phyloP scores from a whole-genome alignment of 2,797 vertebrate genomes.

The Syndactyla subalaris region DNA sequence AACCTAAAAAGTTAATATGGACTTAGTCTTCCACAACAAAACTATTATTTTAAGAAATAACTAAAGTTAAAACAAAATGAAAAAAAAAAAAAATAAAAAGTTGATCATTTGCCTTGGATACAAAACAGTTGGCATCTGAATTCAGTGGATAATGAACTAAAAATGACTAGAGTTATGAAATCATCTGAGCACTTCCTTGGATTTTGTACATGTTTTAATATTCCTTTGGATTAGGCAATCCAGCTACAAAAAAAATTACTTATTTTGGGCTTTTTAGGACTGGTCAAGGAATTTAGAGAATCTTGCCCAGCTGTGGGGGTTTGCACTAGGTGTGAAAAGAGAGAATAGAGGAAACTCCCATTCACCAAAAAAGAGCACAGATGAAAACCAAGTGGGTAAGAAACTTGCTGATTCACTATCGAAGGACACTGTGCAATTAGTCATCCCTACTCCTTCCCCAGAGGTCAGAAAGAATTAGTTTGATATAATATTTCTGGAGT shows the following conservation, averaged over 20 bases:
- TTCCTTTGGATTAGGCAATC: not conserved
- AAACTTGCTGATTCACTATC: constrained; percentile 45
- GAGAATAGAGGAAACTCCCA: constrained; percentile 57
- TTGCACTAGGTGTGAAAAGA: constrained; percentile 53
- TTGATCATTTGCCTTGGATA: not conserved
- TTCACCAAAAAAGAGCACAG: not conserved
- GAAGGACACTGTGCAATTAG: not conserved
- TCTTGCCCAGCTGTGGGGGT: not conserved
- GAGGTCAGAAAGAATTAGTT: constrained; percentile 29
- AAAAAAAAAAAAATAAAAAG: not conserved
- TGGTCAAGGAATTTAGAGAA: not conserved
- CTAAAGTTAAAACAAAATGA: not conserved
- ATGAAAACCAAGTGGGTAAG: constrained; percentile 22
- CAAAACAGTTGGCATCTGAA: not conserved
- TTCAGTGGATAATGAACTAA: not conserved
- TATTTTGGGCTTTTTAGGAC: not conserved
- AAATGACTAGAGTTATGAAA: not conserved
- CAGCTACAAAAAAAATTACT: not conserved
- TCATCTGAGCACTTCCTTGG: not conserved
- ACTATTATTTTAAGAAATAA: not conserved
- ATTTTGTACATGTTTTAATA: not conserved
- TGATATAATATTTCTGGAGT: constrained; percentile 20
- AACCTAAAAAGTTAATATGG: not conserved
- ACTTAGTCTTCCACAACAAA: not conserved
- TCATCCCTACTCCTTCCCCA: constrained; percentile 5